These are phyloP conservation scores for Lepidurus couesii DNA, from an alignment of 1,140 invertebrate species.

Conservation along the genomic window DNA sequence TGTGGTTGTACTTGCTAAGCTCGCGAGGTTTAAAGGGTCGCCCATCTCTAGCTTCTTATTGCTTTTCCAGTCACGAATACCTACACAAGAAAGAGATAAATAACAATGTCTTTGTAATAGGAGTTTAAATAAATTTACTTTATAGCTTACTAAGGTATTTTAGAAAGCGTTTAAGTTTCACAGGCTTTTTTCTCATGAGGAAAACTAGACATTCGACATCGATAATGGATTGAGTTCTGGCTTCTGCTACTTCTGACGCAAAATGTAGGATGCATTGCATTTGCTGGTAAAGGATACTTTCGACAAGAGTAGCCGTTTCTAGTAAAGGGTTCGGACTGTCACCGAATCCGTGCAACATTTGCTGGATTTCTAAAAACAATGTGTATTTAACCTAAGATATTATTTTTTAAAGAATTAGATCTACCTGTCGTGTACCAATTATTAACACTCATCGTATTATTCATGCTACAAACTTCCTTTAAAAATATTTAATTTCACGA, in stretches of 20 bases:
- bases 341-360: conserved; percentile 69
- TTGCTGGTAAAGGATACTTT: conserved; percentile 60
- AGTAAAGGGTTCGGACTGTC: conserved; percentile 58
- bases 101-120: neutral
- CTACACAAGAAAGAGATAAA: neutral
- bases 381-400: neutral
- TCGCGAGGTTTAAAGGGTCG: neutral
- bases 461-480: no score
- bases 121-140: neutral
- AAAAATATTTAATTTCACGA: no score
- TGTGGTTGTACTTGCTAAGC: neutral
- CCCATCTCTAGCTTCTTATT: conserved; percentile 15
- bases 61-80: conserved; percentile 26
- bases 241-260: conserved; percentile 50
- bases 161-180: conserved; percentile 52
- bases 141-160: conserved; percentile 54
- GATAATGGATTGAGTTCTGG: conserved; percentile 48
- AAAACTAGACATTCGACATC: conserved; percentile 58
- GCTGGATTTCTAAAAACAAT: conserved; percentile 51
- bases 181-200: conserved; percentile 58
- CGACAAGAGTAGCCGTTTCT: conserved; percentile 59
- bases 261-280: conserved; percentile 53
- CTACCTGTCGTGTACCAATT: no score
- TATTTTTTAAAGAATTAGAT: no score
- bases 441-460: no score